A percentile compares a stretch with the other conserved stretches of the same genome.
Evolutionary conservation across 2,113 vertebrate species (phyloP).

Genomic region (Nycticebus coucang): DNA sequence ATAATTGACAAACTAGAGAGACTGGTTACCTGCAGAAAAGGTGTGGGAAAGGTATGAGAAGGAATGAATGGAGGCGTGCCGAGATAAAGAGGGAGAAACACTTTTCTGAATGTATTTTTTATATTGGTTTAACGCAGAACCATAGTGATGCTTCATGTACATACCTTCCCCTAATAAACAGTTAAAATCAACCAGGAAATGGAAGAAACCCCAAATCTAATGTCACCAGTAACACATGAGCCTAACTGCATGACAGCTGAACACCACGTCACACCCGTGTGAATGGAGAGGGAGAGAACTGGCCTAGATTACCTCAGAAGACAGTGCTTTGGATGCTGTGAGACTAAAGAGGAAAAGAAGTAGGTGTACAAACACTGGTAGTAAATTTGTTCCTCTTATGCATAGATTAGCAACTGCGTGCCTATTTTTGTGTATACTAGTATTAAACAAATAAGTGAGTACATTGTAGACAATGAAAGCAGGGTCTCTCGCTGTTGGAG

Average conservation of each 20-base stretch:
- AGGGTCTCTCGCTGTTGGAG: neutral
- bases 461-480: neutral
- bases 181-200: neutral
- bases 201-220: neutral
- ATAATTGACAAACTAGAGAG: neutral
- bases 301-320: neutral
- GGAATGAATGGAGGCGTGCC: neutral
- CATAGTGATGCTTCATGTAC: neutral
- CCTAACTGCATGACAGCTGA: neutral
- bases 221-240: neutral
- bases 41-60: neutral
- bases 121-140: neutral
- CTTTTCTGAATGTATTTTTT: neutral
- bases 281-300: neutral
- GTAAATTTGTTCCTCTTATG: neutral
- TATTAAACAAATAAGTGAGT: neutral
- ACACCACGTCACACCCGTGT: neutral
- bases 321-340: neutral
- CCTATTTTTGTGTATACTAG: neutral
- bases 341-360: neutral
- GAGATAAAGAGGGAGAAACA: neutral
- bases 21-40: neutral
- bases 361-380: neutral
- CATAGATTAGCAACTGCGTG: neutral
- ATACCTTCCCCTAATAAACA: neutral